Base-by-base conservation (phyloP, 1,140 invertebrate genomes). In the Holcopasites calliopsidis region DNA sequence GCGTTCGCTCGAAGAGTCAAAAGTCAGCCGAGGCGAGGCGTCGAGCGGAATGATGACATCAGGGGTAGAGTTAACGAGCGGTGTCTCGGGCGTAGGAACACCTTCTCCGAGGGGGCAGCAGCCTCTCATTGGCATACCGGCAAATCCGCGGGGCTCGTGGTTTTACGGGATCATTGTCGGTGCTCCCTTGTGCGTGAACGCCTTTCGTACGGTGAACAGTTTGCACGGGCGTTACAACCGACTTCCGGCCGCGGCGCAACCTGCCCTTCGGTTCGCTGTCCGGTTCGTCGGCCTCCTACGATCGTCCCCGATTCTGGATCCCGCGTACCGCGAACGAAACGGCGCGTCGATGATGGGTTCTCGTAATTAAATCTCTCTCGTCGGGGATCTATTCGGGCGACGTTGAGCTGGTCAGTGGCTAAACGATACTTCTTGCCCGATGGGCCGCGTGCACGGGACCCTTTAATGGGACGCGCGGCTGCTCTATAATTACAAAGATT, bases 401-500 rank as follows among this genome's bases (percentile, higher is more conserved):
- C 68, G 82, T 85, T 84, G 84, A 87, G 83, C 78, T 83, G 82
- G 79, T 86, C 82, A 86, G 82, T 84, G 83, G 50, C 31, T 21
- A 8, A 31, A 68, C 52, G 38, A 47, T 71, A 57, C 40, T 58
- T 18, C 54, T 40, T 52, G 13, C 52, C 16, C 3, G 38, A n/a
- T 23, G 50, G 60, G 33, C 50, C 42, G 33, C 62, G 74, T 61
- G 60, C 68, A 44, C 72, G 72, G 66, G 70, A 64, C 70, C 74
- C 77, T 83, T 88, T 91, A 91, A 91, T 91, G 89, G 88, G 88
- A 91, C 88, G 87, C 87, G 85, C 89, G 88, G 84, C 84, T 82
- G 84, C 75, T 90, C 90, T 91, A 88, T 91, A 91, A 91, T 91
- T 91, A 91, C 87, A 90, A 90, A 91, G 89, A 91, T 91, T 91